Evolutionary conservation across 2,888 invertebrate genomes (phyloP).

Genomic region (Cephus pulcher): DNA sequence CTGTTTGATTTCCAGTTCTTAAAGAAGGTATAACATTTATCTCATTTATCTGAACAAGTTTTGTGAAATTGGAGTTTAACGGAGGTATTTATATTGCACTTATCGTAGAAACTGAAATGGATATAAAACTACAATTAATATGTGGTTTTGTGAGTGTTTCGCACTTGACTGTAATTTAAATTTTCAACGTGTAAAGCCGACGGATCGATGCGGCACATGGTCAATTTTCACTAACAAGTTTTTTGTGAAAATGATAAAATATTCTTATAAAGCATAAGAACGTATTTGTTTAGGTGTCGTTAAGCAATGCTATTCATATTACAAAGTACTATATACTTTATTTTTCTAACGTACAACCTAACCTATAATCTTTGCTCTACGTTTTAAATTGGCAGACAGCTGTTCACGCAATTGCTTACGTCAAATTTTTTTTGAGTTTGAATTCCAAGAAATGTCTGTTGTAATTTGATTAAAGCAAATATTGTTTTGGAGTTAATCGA

Average conservation of each 20-base stretch:
- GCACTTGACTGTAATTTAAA: background rate
- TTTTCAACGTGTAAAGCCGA: background rate
- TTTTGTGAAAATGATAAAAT: background rate
- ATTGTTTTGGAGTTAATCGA: background rate
- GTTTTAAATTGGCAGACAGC: background rate
- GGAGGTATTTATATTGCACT: background rate
- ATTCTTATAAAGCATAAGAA: background rate
- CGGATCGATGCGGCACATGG: conserved; percentile 45
- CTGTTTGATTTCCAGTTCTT: background rate
- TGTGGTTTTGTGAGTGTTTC: background rate
- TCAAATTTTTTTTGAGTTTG: background rate
- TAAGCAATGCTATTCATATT: background rate
- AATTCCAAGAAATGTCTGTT: background rate
- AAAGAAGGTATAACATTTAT: background rate
- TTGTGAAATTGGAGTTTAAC: background rate
- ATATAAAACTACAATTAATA: background rate
- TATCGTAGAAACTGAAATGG: background rate
- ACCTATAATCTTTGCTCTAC: background rate
- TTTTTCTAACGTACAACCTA: background rate
- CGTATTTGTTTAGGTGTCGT: background rate
- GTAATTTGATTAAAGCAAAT: background rate
- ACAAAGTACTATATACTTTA: background rate
- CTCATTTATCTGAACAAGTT: background rate
- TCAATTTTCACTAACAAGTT: conserved; percentile 6
- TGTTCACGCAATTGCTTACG: background rate